Conservation (phyloP, 2,113 vertebrate species). For the Nibea albiflora region DNA sequence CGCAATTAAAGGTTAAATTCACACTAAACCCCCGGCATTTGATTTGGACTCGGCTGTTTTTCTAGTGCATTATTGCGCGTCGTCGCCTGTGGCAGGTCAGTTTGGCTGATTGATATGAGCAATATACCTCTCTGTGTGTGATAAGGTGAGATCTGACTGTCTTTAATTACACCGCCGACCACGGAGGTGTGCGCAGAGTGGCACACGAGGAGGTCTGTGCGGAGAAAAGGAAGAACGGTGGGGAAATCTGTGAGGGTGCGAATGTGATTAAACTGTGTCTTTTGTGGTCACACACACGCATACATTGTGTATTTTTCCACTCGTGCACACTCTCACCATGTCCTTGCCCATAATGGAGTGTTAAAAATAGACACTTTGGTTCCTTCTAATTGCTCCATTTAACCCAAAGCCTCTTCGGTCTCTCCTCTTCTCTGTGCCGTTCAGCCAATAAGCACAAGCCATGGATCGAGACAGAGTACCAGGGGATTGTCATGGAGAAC, state of each 20-base stretch:
- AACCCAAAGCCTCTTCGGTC: constrained; percentile 67
- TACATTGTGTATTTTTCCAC: constrained; percentile 44
- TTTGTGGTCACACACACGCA: constrained; percentile 39
- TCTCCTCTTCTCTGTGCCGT: constrained; percentile 61
- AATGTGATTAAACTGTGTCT: constrained; percentile 44
- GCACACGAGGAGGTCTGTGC: constrained; percentile 12
- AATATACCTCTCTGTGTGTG: constrained; percentile 64
- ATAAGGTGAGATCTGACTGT: constrained; percentile 64
- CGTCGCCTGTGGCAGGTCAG: constrained; percentile 26
- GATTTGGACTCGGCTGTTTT: constrained; percentile 54
- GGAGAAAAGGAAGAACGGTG: constrained; percentile 1
- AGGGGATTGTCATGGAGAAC: constrained; percentile 99
- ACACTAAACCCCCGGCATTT: constrained; percentile 69
- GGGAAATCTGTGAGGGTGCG: constrained; percentile 20
- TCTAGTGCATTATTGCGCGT: constrained; percentile 1
- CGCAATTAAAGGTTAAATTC: constrained; percentile 80
- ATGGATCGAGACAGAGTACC: constrained; percentile 98
- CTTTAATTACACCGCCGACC: constrained; percentile 71
- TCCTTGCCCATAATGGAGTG: constrained; percentile 57
- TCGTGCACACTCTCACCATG: constrained; percentile 30
- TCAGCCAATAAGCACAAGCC: constrained; percentile 99
- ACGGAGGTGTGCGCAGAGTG: constrained; percentile 50
- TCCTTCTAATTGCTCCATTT: constrained; percentile 76
- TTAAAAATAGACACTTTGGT: constrained; percentile 72
- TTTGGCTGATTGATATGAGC: constrained; percentile 71